A percentile compares a stretch with the other conserved stretches of the same genome.
These are phyloP conservation scores for Connochaetes taurinus DNA, from an alignment of 2,113 vertebrate genomes.

Conservation along the genomic window DNA sequence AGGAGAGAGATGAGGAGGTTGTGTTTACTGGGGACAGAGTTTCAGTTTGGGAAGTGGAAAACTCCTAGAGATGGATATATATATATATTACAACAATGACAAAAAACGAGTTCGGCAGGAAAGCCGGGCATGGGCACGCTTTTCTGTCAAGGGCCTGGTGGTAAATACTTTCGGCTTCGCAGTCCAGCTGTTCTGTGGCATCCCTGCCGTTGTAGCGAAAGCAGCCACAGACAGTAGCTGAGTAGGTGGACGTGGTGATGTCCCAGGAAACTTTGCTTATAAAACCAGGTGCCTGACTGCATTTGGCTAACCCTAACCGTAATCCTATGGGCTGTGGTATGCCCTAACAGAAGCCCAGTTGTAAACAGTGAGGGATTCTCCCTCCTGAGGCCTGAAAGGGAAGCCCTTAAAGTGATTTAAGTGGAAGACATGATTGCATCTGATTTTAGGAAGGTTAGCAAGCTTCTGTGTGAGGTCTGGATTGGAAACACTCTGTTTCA, in stretches of 20 bases:
- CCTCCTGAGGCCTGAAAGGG: neutral
- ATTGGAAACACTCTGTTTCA: neutral
- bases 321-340: neutral
- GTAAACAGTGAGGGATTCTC: neutral
- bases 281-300: neutral
- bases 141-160: neutral
- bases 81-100: neutral
- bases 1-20: neutral
- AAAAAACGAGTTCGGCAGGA: neutral
- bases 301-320: neutral
- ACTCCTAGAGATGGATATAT: neutral
- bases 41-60: neutral
- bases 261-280: neutral
- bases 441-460: neutral
- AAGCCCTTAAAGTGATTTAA: neutral
- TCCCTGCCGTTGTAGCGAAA: neutral
- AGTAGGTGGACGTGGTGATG: neutral
- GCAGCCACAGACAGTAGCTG: neutral
- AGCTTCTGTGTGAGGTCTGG: neutral
- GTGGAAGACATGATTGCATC: neutral
- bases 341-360: neutral
- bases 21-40: neutral
- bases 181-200: accelerated
- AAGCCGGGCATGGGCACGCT: neutral
- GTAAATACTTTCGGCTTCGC: neutral